Conservation (phyloP, 1,140 invertebrate species). For the Sycobia sp. region DNA sequence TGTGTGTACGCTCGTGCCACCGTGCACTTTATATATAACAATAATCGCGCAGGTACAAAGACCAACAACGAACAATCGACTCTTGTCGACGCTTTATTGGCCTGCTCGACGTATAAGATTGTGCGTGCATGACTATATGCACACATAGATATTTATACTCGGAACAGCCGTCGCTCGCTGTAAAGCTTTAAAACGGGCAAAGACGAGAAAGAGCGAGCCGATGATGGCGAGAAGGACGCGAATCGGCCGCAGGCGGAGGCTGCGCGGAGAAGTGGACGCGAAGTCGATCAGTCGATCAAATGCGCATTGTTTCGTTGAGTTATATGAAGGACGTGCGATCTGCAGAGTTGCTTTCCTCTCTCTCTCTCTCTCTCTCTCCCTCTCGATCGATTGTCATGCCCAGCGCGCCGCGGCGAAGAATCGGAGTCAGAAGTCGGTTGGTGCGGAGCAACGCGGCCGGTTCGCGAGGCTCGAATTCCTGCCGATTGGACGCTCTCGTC, state of each 20-base stretch:
- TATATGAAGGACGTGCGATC: conserved; percentile 21
- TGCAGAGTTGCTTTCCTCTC: too few relatives aligned
- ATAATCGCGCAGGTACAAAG: background rate
- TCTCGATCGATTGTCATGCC: conserved; percentile 24
- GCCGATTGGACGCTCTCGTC: conserved; percentile 17
- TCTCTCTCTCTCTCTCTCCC: background rate
- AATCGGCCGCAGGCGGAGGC: too few relatives aligned
- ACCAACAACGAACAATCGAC: conserved; percentile 22
- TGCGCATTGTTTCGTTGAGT: conserved; percentile 26
- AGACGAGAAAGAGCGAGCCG: background rate
- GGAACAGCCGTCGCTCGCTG: background rate
- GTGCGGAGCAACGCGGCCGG: too few relatives aligned
- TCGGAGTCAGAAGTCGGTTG: conserved; percentile 17
- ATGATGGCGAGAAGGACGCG: background rate
- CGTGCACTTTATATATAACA: background rate
- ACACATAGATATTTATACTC: too few relatives aligned
- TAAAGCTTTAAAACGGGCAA: conserved; percentile 17
- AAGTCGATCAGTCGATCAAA: conserved; percentile 17
- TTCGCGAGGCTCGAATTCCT: conserved; percentile 15
- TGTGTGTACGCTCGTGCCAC: background rate
- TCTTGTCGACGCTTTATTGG: conserved; percentile 7
- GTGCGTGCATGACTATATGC: too few relatives aligned
- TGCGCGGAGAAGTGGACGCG: background rate
- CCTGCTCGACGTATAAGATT: background rate
- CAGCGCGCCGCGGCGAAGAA: background rate